These are phyloP conservation scores for Xenopus laevis DNA, from an alignment of 2,113 vertebrate species.

Conservation along the genomic window DNA sequence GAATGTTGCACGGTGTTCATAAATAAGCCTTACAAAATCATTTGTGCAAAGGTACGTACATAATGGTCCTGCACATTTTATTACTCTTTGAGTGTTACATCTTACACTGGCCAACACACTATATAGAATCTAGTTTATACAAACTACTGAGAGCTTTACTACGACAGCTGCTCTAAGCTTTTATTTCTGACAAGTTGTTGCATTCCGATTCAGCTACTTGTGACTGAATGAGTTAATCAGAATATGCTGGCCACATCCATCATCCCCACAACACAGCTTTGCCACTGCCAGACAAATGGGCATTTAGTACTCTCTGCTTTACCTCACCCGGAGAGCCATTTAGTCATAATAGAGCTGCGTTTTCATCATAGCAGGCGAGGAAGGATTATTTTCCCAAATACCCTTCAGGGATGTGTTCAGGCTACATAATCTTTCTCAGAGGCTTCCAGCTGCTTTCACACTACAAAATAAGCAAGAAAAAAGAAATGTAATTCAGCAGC, in stretches of 20 bases:
- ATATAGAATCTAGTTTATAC: no score
- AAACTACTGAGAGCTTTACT: no score
- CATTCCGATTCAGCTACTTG: neutral
- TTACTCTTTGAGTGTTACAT: no score
- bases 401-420: neutral
- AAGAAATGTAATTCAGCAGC: neutral
- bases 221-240: neutral
- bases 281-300: neutral
- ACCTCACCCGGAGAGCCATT: conserved; percentile 1
- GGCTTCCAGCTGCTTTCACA: neutral
- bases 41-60: no score
- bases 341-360: neutral
- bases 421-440: neutral
- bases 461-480: neutral
- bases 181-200: neutral
- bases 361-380: neutral
- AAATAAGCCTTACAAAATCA: no score
- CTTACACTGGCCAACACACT: no score
- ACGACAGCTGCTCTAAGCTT: neutral
- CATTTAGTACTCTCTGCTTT: neutral
- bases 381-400: conserved; percentile 5
- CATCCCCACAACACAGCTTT: neutral
- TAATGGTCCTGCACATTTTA: no score
- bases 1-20: no score
- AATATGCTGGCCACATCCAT: neutral